Base-by-base conservation (phyloP, 2,797 vertebrate genomes). In the Pangasius djambal region DNA sequence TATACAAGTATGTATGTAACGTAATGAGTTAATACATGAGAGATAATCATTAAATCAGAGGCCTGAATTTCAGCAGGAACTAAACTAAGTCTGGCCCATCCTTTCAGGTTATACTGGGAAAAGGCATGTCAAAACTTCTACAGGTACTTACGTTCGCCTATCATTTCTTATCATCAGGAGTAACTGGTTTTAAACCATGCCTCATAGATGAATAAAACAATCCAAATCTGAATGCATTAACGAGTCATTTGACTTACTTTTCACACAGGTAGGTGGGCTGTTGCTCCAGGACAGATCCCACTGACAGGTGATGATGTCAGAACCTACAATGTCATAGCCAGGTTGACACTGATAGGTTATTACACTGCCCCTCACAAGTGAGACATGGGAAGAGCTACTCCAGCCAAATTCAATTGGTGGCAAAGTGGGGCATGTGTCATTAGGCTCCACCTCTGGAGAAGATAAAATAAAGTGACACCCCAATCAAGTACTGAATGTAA, bases 211-310 rank as follows among this genome's bases (percentile, higher is more conserved):
- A 70, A 40, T 83, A 6, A 48, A 55, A 61, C 8, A 59, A 63
- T 48, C 18, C 18, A 34, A 55, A n/a, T 25, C 9, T 59, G n/a
- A 81, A 57, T 22, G 55, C 20, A 25, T 81, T 22, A 74, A 57
- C 31, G 7, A 48, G 10, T n/a, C 12, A 67, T 31, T 52, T 40
- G 12, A 70, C 95, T 96, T 90, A 98, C 98, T 97, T 94, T 98
- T 98, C 84, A 97, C 95, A 93, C 98, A 98, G 34, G 96, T 97
- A 0, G 98, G 98, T 0, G 97, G 97, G 77, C 93, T 96, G 77
- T 97, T 97, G 95, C 97, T 98, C 98, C 98, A 98, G 83, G 97
- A 97, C 65, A 98, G 95, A 93, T 98, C 98, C 98, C 98, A 98
- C 90, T 98, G 98, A 94, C 98, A 98, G 91, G 97, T 98, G 92